Evolutionary conservation across 2,888 invertebrate genomes (phyloP), one percentile per base, ranked within the genome.

Genomic region (Trichopoda pennipes): DNA sequence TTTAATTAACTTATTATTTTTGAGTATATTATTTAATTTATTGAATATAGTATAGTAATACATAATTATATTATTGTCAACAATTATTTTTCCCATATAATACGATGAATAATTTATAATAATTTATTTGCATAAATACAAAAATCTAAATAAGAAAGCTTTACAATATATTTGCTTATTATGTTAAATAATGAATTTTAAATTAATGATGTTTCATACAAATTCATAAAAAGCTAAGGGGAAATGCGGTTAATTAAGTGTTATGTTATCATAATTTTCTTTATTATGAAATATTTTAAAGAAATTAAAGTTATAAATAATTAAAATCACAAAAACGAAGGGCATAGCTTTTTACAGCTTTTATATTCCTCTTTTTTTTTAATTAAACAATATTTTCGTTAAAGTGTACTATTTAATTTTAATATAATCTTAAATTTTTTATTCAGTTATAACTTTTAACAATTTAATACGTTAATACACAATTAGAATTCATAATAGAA

Each of bases 21-120:
- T 28, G 44, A 73, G 64, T 77, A 74, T 83, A 78, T 77, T 70
- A 74, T 78, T 74, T 60, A 78, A 69, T 77, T 58, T 77, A 66
- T 55, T 75, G 32, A 55, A 55, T 58, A n/a, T 60, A 38, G 21
- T 61, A 3, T 68, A 70, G 51, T 75, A 12, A 70, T 49, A 68
- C 58, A 69, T 70, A 55, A 77, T 69, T 72, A 68, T 81, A 83
- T 82, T 85, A 85, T 85, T 85, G 85, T 85, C 85, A 85, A 85
- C 79, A 84, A 84, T 74, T 79, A 38, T 68, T 74, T 81, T 70
- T 76, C 66, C 72, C 81, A 83, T 83, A 81, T 56, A 63, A 49
- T 78, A 72, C 63, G 75, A 72, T 38, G 70, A 68, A 69, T 74
- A 74, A 69, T 77, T 69, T 69, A 53, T 78, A 44, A 64, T n/a